Evolutionary conservation across 1,140 invertebrate genomes (phyloP).

Genomic region (Procambarus clarkii): DNA sequence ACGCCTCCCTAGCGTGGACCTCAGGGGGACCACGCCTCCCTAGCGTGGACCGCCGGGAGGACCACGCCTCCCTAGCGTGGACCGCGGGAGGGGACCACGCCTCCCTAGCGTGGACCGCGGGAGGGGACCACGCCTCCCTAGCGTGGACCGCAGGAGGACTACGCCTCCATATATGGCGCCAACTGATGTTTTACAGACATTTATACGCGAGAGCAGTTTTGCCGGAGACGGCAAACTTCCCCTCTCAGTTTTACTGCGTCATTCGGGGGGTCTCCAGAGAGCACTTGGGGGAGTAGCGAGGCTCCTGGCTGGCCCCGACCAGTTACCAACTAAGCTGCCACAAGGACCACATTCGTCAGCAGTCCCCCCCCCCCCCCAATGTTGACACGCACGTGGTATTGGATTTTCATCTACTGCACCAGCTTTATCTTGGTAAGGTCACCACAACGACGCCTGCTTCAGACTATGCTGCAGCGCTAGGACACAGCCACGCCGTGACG

Average conservation of each 20-base stretch:
- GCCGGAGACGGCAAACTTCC: not conserved
- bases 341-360: not conserved
- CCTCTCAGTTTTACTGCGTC: not conserved
- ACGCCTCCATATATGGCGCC: not conserved
- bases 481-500: too few species aligned
- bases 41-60: too few species aligned
- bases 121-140: not conserved
- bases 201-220: not conserved
- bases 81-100: too few species aligned
- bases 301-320: not conserved
- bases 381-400: not conserved
- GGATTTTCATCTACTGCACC: not conserved
- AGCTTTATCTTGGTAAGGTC: not conserved
- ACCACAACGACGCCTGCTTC: not conserved
- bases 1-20: too few species aligned
- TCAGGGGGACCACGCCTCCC: not conserved
- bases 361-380: too few species aligned
- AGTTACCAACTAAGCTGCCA: not conserved
- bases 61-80: not conserved
- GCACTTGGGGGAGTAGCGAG: not conserved
- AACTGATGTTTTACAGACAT: slow-evolving; percentile 2
- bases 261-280: not conserved
- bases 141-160: too few species aligned
- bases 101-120: too few species aligned
- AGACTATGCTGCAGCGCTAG: not conserved